phyloP scores from a whole-genome alignment of 92 coral and sea anemone species.

The Hydrozoanthus gracilis region DNA sequence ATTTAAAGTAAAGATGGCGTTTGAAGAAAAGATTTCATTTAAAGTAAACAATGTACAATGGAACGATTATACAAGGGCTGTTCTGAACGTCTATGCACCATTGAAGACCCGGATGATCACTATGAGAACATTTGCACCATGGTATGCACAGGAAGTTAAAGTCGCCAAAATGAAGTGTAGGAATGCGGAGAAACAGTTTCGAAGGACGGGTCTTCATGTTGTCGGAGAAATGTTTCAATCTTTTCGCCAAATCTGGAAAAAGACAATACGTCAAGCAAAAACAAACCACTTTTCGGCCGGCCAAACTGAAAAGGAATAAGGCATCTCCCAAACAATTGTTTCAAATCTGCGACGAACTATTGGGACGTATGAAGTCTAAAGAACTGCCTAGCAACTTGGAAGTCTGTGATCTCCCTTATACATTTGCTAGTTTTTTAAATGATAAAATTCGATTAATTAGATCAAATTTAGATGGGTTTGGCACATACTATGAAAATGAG shows the following conservation, averaged over 20 bases:
- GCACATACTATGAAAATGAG: neutral
- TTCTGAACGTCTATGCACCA: neutral
- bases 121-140: neutral
- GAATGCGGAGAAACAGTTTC: neutral
- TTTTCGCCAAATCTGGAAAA: neutral
- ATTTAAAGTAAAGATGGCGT: too few species aligned
- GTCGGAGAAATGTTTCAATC: neutral
- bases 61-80: neutral
- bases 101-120: neutral
- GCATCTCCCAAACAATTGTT: neutral
- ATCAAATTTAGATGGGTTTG: neutral
- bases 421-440: neutral
- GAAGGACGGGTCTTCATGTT: neutral
- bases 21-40: neutral
- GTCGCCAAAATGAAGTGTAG: neutral
- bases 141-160: neutral
- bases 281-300: neutral
- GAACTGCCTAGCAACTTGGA: neutral
- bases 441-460: neutral
- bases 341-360: neutral
- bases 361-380: neutral
- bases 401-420: neutral
- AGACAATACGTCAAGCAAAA: neutral
- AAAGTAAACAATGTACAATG: neutral
- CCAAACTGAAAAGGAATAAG: neutral